Conservation (phyloP, 2,888 invertebrate genomes). For the Xestia sexstrigata region DNA sequence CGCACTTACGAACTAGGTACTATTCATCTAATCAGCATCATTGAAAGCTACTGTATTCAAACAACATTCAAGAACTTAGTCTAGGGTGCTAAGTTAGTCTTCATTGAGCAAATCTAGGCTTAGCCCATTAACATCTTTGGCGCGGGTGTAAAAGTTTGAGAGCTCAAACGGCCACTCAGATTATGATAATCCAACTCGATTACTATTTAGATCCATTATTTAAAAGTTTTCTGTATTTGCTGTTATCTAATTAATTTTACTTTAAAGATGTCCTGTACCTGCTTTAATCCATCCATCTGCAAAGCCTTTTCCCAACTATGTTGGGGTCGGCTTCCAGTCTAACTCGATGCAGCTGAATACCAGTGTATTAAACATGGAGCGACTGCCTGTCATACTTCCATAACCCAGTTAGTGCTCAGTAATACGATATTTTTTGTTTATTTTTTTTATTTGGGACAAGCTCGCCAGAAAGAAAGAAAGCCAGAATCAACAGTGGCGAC, state of each 20-base stretch:
- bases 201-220: conserved; percentile 13
- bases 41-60: neutral
- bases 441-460: no score
- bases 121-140: conserved; percentile 36
- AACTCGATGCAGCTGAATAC: no score
- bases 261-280: neutral
- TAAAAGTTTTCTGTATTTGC: conserved; percentile 3
- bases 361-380: no score
- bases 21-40: conserved; percentile 20
- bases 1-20: no score
- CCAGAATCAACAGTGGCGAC: no score
- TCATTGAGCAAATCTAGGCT: conserved; percentile 20
- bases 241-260: neutral
- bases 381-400: no score
- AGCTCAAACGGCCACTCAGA: conserved; percentile 12
- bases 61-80: conserved; percentile 15
- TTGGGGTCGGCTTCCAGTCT: no score
- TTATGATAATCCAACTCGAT: conserved; percentile 29
- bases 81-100: conserved; percentile 16
- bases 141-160: conserved; percentile 37
- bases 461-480: no score
- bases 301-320: no score
- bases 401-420: no score
- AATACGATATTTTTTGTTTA: no score
- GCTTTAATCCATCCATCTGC: no score